Evolutionary conservation across 2,797 vertebrate species (phyloP).

Genomic region (Acipenser ruthenus): DNA sequence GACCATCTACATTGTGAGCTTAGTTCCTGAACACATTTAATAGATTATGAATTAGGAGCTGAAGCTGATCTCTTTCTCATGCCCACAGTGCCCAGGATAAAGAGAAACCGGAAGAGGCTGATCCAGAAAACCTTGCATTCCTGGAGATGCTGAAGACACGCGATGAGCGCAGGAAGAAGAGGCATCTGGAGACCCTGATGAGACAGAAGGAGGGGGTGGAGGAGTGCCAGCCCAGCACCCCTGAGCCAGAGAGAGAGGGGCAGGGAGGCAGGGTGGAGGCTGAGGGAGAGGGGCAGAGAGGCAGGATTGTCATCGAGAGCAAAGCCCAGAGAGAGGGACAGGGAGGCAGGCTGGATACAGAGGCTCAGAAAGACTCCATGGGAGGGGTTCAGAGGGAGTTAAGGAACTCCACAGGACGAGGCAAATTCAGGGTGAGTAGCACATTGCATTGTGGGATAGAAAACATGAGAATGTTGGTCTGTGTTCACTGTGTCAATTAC

Average conservation of each 20-base stretch:
- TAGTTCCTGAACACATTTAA: no score
- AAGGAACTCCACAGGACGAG: not conserved
- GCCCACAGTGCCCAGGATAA: slow-evolving; percentile 14
- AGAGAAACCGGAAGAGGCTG: slow-evolving; percentile 9
- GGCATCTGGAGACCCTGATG: slow-evolving; percentile 48
- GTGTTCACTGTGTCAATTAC: no score
- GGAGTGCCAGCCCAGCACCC: slow-evolving; percentile 16
- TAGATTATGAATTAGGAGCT: no score
- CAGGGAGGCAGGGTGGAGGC: slow-evolving; percentile 14
- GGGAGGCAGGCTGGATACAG: not conserved
- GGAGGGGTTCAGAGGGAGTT: not conserved
- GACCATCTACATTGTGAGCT: no score
- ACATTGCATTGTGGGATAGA: no score
- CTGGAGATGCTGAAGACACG: slow-evolving; percentile 53
- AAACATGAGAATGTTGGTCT: no score
- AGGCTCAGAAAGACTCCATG: not conserved
- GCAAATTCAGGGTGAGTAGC: not conserved
- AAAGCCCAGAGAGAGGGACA: not conserved
- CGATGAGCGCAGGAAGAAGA: slow-evolving; percentile 52
- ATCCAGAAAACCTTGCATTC: slow-evolving; percentile 44
- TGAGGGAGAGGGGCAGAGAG: slow-evolving; percentile 27
- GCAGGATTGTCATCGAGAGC: slow-evolving; percentile 14
- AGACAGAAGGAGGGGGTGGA: slow-evolving; percentile 51
- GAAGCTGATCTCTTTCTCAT: not conserved
- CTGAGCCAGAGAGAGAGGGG: not conserved